A percentile compares a stretch with the other conserved stretches of the same genome.
phyloP scores from a whole-genome alignment of 1,140 invertebrate species.

The Drosophila pallidifrons region DNA sequence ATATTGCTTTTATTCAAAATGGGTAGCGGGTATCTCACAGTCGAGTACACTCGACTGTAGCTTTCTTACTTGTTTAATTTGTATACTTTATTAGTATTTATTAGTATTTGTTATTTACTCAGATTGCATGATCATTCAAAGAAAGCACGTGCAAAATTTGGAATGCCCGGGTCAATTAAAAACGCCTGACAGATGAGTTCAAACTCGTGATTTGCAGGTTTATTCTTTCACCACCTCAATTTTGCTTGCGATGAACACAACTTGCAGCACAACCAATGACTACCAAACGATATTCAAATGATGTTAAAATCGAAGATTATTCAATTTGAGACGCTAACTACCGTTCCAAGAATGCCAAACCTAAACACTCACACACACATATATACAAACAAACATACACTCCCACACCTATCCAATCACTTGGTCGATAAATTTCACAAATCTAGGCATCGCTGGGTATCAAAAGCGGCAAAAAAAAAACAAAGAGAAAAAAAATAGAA shows the following conservation, averaged over 20 bases:
- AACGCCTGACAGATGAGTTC: slow-evolving; percentile 76
- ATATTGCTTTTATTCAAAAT: too few relatives aligned
- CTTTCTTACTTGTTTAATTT: too few relatives aligned
- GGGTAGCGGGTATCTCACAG: too few relatives aligned
- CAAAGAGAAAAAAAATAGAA: slow-evolving; percentile 5
- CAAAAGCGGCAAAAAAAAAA: slow-evolving; percentile 51
- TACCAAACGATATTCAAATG: slow-evolving; percentile 75
- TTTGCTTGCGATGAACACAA: slow-evolving; percentile 33
- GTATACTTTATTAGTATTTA: too few relatives aligned
- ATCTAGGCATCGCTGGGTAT: slow-evolving; percentile 70
- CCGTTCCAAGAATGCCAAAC: slow-evolving; percentile 68
- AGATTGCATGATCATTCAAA: background rate
- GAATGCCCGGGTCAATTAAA: slow-evolving; percentile 70
- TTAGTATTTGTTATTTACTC: too few relatives aligned
- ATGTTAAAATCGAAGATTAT: slow-evolving; percentile 77
- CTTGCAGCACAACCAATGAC: slow-evolving; percentile 23
- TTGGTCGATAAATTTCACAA: slow-evolving; percentile 81
- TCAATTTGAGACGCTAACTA: slow-evolving; percentile 66
- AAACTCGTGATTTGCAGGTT: slow-evolving; percentile 77
- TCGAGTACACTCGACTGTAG: too few relatives aligned
- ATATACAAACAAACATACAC: slow-evolving; percentile 44
- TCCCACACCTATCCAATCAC: slow-evolving; percentile 61
- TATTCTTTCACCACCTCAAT: slow-evolving; percentile 65
- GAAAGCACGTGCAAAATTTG: slow-evolving; percentile 33
- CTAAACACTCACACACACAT: slow-evolving; percentile 32